Conservation (phyloP, 2,797 vertebrate genomes). For the Dipus sagitta region DNA sequence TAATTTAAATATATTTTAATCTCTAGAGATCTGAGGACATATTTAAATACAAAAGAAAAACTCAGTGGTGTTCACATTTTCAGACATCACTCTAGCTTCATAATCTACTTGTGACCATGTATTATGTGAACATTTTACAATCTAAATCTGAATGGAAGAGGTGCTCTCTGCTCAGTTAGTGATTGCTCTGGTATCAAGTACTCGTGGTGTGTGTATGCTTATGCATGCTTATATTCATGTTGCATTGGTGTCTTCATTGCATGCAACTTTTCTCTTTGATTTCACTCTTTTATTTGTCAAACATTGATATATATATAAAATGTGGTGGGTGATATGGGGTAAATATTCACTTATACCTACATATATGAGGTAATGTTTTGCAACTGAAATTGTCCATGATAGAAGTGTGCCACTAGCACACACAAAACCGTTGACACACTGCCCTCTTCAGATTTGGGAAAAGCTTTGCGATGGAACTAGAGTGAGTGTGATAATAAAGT, state of each 20-base stretch:
- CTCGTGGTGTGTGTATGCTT: neutral
- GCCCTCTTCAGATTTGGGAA: neutral
- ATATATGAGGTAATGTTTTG: neutral
- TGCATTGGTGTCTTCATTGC: neutral
- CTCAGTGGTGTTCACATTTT: neutral
- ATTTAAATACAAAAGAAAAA: slow-evolving; percentile 52
- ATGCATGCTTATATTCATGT: neutral
- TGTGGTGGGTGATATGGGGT: neutral
- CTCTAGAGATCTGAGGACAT: neutral
- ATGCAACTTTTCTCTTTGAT: neutral
- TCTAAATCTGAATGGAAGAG: neutral
- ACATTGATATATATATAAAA: no score
- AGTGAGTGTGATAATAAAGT: neutral
- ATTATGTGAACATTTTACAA: neutral
- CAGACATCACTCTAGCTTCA: neutral
- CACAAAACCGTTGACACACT: rapidly evolving
- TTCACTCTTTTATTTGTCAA: neutral
- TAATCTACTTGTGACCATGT: neutral
- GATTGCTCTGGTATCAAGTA: neutral
- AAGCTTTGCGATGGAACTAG: neutral
- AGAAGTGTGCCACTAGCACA: neutral
- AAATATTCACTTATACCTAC: neutral
- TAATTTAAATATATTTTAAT: slow-evolving; percentile 13
- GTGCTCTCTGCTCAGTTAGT: neutral
- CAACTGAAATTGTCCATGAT: neutral